Evolutionary conservation across 2,888 invertebrate genomes (phyloP), one percentile per base, ranked within the genome.

Genomic region (Fabriciana adippe): DNA sequence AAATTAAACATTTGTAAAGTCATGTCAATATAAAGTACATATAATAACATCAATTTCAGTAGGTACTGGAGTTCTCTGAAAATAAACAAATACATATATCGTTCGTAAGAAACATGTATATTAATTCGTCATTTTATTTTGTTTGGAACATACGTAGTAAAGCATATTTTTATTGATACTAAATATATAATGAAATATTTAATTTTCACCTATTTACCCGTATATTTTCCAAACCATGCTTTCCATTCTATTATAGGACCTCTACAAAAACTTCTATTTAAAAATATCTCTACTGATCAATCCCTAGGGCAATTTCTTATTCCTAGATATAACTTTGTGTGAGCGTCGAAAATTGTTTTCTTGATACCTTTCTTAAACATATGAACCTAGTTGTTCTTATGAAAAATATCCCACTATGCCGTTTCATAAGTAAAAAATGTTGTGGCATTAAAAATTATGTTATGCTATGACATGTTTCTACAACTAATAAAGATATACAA

Each of bases 401-500:
- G 1, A 57, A 57, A 21, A 41, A 41, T 11, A 41, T 5, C 16
- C 16, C 11, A 51, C 15, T 51, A 5, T n/a, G 14, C 16, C 6
- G 15, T 51, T 51, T 51, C 35, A 8, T 8, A 8, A 41, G 2
- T 41, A 11, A 41, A 35, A 11, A 41, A 41, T 11, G 35, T 41
- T 11, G 35, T 41, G 11, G 35, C 35, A 11, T 41, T 41, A 41
- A 11, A 41, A 41, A 41, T 41, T 41, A 41, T 41, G n/a, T n/a
- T n/a, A n/a, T n/a, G n/a, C n/a, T 41, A 3, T 41, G 35, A 41
- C 8, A 41, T 11, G 31, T 31, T 16, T 31, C 26, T 55, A 26
- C 15, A 16, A 55, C 55, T 26, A n/a, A 15, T 6, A 75, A 64
- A 69, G 72, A 73, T 71, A 75, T 79, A 79, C 75, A 77, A 78